These are phyloP conservation scores for Bombus difficillimus DNA, from an alignment of 1,140 invertebrate species.

Conservation along the genomic window DNA sequence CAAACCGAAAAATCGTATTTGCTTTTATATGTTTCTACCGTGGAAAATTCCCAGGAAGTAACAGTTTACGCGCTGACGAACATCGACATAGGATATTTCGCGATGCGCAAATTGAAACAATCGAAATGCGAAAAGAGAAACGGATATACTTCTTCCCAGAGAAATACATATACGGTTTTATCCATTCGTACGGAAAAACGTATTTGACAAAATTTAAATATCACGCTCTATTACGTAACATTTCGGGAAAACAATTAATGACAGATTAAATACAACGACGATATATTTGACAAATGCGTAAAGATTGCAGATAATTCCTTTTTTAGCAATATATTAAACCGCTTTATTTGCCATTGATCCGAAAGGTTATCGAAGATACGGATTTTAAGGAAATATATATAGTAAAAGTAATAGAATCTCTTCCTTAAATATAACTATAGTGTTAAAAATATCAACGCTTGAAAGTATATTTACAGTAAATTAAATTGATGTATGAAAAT, in stretches of 20 bases:
- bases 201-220: background rate
- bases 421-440: background rate
- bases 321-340: background rate
- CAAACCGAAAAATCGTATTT: background rate
- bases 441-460: accelerated
- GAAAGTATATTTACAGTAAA: background rate
- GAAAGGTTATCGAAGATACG: too few species aligned
- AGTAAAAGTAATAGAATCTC: too few species aligned
- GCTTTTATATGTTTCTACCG: background rate
- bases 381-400: too few species aligned
- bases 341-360: background rate
- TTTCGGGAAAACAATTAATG: background rate
- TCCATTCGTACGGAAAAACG: background rate
- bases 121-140: background rate
- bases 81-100: background rate
- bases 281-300: background rate
- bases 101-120: background rate
- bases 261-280: too few species aligned
- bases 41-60: background rate
- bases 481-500: background rate
- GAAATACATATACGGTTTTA: background rate
- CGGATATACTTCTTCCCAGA: background rate
- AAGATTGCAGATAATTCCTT: background rate
- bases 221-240: background rate
- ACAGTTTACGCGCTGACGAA: background rate